Evolutionary conservation across 2,888 invertebrate genomes (phyloP), one percentile per base, ranked within the genome.

Genomic region (Andrena bicolor): DNA sequence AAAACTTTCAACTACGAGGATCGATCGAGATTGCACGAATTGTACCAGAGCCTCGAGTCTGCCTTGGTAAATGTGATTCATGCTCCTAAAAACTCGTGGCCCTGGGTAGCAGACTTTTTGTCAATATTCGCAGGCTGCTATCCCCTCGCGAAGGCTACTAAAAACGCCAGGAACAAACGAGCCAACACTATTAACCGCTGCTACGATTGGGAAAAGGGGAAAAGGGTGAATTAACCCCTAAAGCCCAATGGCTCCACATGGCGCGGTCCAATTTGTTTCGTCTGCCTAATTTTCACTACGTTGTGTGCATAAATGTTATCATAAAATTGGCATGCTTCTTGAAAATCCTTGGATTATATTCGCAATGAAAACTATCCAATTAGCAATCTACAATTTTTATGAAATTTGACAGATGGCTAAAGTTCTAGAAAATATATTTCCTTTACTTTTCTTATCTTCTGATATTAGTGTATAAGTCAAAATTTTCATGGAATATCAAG

Each of bases 91-190:
- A 56, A 48, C 56, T 23, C 6, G 56, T 23, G 32, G 23, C 53
- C 68, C 61, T 63, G 68, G 61, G 35, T 73, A n/a, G n/a, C 23
- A 63, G 68, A 78, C 32, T 68, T 78, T 71, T 72, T 61, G 69
- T 64, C 23, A 41, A 75, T 48, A 32, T 23, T 53, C 16, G 13
- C 16, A 5, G 6, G 1, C 8, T 8, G 26, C 2, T 41, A 41
- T 41, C 41, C 48, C 16, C 41, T 48, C 48, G 41, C 10, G 10
- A 65, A 60, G 64, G 70, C 6, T 41, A 41, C 13, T 41, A 35
- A 23, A 51, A 41, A 70, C 32, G 41, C 10, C 56, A 2, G 48
- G 8, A 49, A 26, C 72, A 51, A 41, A 68, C 26, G 49, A 63
- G 41, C 63, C 66, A 16, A 66, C 70, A 76, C 16, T 77, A 13